Percentiles rank a stretch among this genome's conserved stretches.
These are phyloP conservation scores for Archilochus colubris DNA, from an alignment of 2,113 vertebrate genomes.

Conservation along the genomic window DNA sequence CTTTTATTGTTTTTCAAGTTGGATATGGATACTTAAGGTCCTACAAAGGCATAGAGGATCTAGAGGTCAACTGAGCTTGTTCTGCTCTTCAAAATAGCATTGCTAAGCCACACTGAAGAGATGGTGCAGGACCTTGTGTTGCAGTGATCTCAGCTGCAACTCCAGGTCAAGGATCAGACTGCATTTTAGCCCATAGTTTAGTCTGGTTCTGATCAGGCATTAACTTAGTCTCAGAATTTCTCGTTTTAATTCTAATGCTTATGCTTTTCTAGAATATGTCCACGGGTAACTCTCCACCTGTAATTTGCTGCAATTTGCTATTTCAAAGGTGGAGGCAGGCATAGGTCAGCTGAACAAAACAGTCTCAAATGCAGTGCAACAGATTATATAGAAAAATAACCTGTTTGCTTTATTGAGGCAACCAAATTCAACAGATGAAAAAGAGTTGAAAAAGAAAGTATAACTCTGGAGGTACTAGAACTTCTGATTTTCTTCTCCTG, in stretches of 20 bases:
- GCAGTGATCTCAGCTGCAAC: neutral
- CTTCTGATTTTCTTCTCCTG: neutral
- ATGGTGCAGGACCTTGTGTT: neutral
- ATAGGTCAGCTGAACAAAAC: neutral
- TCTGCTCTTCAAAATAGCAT: neutral
- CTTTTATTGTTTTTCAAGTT: neutral
- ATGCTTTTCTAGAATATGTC: neutral
- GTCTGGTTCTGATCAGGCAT: neutral
- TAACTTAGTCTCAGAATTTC: neutral
- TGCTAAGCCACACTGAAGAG: neutral
- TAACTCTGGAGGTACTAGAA: neutral
- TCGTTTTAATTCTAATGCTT: neutral
- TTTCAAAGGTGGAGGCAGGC: neutral
- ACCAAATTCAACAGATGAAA: neutral
- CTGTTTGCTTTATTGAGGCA: neutral
- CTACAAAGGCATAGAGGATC: neutral
- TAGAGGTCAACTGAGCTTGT: neutral
- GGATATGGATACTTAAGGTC: neutral
- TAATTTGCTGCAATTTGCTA: neutral
- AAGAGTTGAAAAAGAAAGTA: neutral
- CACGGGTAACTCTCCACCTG: neutral
- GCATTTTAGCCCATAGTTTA: neutral
- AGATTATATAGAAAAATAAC: neutral
- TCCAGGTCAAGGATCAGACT: neutral
- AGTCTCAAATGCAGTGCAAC: neutral